Conservation (phyloP, 2,888 invertebrate species). For the Gymnoscelis rufifasciata region DNA sequence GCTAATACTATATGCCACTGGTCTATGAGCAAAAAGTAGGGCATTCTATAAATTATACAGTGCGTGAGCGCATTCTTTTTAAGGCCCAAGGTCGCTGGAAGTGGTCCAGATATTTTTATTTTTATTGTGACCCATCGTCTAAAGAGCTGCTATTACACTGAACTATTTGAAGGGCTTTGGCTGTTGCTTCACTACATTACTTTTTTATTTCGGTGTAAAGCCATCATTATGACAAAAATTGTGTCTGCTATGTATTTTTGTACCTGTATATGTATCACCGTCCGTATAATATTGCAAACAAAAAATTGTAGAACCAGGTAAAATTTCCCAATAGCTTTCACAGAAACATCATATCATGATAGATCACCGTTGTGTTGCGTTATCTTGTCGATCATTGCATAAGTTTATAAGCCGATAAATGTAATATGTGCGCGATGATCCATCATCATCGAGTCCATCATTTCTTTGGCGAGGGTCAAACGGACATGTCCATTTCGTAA, state of each 20-base stretch:
- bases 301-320: conserved; percentile 4
- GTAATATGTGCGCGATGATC: conserved; percentile 31
- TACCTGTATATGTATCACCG: too few relatives aligned
- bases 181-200: conserved; percentile 3
- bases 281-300: not conserved
- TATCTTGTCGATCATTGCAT: conserved; percentile 38
- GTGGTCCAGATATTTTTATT: conserved; percentile 61
- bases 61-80: conserved; percentile 53
- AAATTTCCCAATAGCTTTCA: conserved; percentile 21
- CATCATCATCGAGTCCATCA: conserved; percentile 34
- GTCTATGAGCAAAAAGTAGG: conserved; percentile 52
- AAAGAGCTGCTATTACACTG: conserved; percentile 33
- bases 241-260: too few relatives aligned
- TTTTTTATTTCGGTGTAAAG: conserved; percentile 7
- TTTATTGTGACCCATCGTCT: conserved; percentile 40
- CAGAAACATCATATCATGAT: conserved; percentile 29
- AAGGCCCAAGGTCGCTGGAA: conserved; percentile 74
- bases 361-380: conserved; percentile 35
- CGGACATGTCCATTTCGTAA: conserved; percentile 15
- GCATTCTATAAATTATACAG: conserved; percentile 61
- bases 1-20: conserved; percentile 28
- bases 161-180: conserved; percentile 40
- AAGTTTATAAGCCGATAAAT: conserved; percentile 26
- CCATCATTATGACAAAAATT: conserved; percentile 4
- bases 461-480: conserved; percentile 34